These are phyloP conservation scores for Nixonia krombeini DNA, from an alignment of 1,140 invertebrate species.

Conservation along the genomic window DNA sequence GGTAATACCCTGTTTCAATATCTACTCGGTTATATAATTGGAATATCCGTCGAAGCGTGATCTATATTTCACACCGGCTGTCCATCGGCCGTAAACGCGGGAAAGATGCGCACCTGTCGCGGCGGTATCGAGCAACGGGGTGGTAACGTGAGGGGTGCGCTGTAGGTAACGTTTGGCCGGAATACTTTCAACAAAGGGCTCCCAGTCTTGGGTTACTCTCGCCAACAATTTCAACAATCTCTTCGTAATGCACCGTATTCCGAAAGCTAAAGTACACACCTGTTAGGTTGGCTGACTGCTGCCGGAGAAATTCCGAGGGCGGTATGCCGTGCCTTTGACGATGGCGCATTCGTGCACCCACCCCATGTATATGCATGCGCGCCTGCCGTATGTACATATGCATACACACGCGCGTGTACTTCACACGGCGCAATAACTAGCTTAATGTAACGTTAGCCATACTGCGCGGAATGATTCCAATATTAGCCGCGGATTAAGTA, in stretches of 20 bases:
- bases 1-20: no score
- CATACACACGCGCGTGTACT: not conserved
- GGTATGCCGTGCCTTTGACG: constrained; percentile 50
- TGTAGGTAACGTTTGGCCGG: no score
- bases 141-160: no score
- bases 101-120: no score
- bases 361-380: no score
- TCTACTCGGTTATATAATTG: no score
- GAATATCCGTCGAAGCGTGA: no score
- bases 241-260: constrained; percentile 11
- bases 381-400: not conserved
- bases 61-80: no score
- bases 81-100: no score
- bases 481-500: no score
- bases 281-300: constrained; percentile 52
- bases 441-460: not conserved
- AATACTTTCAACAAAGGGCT: no score
- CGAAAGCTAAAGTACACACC: constrained; percentile 31
- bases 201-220: not conserved
- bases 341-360: constrained; percentile 43
- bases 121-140: no score
- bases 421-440: not conserved
- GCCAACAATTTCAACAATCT: constrained; percentile 51
- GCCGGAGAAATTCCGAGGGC: constrained; percentile 49
- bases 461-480: not conserved